Evolutionary conservation across 2,888 invertebrate species (phyloP), one percentile per base, ranked within the genome.

Genomic region (Drosophila ezoana): DNA sequence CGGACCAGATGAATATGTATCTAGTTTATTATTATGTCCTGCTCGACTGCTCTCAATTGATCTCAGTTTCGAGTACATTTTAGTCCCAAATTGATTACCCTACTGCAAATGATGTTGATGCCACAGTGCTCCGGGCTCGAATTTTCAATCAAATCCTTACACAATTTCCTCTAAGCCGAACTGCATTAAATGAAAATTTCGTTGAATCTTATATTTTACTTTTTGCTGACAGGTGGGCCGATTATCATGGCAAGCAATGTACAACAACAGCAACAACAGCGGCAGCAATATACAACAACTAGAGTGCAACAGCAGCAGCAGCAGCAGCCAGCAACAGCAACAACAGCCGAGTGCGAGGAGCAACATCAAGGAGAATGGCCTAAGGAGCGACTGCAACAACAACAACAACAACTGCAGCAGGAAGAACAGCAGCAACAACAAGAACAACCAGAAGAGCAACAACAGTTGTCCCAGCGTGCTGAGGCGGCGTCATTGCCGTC

Each of bases 211-310:
- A 28, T 8, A 28, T 28, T 28, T 8, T 28, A 16, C 10, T 16
- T 23, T 13, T 33, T 32, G 40, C 11, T 33, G 79, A 61, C 61
- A 90, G 90, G 91, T 90, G 90, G 90, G 90, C 90, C 91, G 86
- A 87, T 90, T 91, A 91, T 91, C 91, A 91, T 91, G 91, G 91
- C 91, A 91, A 90, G 91, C 91, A 90, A 91, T 91, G 91, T 78
- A 86, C 88, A 90, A 87, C 89, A 81, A 81, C 80, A 84, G 73
- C 84, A 83, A 87, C 77, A 76, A 72, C 75, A 72, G 72, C 72
- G 72, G 58, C 71, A 66, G 57, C 76, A 81, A 76, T 60, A 62
- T 63, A 68, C 72, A 69, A 63, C 79, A 81, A 76, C 72, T 82
- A 67, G 70, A 71, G 64, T 40, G 64, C 65, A 72, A 53, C 77